phyloP scores from a whole-genome alignment of 2,113 vertebrate genomes.

The Rhadina sibilatrix region DNA sequence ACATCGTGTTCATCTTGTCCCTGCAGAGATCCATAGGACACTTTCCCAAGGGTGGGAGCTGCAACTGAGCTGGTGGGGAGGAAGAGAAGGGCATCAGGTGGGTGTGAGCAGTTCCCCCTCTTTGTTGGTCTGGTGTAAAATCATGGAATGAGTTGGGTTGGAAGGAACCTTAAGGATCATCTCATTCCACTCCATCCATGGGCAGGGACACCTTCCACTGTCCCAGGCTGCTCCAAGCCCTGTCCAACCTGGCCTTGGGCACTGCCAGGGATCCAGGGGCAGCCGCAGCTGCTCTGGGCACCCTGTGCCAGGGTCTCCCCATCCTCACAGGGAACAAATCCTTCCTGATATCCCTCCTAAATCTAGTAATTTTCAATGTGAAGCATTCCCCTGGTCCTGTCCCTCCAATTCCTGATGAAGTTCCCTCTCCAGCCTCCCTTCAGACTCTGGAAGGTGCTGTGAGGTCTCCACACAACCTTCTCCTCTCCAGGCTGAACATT shows the following conservation, averaged over 20 bases:
- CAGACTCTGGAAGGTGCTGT: neutral
- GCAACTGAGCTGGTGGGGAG: neutral
- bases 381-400: neutral
- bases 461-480: neutral
- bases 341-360: neutral
- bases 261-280: neutral
- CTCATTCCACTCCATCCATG: fast-evolving
- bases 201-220: neutral
- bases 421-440: neutral
- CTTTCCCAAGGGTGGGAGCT: neutral
- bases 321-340: fast-evolving
- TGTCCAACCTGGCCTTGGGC: fast-evolving
- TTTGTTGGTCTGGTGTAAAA: neutral
- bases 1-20: neutral
- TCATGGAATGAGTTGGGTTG: neutral
- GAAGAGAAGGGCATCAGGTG: neutral
- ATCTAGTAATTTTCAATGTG: neutral
- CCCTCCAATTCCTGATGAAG: neutral
- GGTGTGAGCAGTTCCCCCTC: neutral
- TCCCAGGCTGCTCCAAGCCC: neutral
- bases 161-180: neutral
- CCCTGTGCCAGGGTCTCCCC: neutral
- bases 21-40: neutral
- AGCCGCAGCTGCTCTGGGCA: neutral
- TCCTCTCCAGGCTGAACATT: neutral